Conservation (phyloP, 2,797 vertebrate species). For the Knipowitschia caucasica region DNA sequence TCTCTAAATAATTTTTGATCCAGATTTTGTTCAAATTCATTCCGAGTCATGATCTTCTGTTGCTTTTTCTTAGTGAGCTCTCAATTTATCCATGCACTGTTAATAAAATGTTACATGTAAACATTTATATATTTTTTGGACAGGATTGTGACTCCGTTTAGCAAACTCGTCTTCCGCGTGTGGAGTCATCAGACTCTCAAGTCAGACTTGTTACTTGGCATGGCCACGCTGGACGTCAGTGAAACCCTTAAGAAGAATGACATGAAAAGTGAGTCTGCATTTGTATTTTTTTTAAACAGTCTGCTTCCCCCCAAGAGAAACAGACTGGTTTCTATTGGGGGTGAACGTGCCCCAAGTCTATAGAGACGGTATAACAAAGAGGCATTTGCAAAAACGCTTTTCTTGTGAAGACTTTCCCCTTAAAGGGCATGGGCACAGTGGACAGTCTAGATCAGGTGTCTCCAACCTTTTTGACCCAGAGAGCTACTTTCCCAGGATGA, state of each 20-base stretch:
- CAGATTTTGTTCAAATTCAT: conserved; percentile 18
- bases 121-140: conserved; percentile 20
- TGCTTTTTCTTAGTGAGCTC: not conserved
- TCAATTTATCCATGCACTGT: not conserved
- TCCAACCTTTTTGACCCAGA: too few relatives aligned
- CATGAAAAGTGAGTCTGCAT: conserved; percentile 94
- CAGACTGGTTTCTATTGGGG: too few relatives aligned
- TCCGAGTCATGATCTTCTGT: not conserved
- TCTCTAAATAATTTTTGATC: conserved; percentile 33
- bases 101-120: not conserved
- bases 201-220: conserved; percentile 89
- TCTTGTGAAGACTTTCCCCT: too few relatives aligned
- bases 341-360: too few relatives aligned
- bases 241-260: conserved; percentile 92
- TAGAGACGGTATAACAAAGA: too few relatives aligned
- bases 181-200: conserved; percentile 99
- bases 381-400: too few relatives aligned
- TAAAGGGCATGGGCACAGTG: too few relatives aligned
- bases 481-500: too few relatives aligned
- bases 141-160: conserved; percentile 96
- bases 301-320: too few relatives aligned
- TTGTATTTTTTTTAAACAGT: too few relatives aligned
- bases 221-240: conserved; percentile 87
- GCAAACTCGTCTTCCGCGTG: conserved; percentile 91
- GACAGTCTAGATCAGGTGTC: too few relatives aligned